phyloP scores from a whole-genome alignment of 2,797 vertebrate species.

The Chaunax sp. region DNA sequence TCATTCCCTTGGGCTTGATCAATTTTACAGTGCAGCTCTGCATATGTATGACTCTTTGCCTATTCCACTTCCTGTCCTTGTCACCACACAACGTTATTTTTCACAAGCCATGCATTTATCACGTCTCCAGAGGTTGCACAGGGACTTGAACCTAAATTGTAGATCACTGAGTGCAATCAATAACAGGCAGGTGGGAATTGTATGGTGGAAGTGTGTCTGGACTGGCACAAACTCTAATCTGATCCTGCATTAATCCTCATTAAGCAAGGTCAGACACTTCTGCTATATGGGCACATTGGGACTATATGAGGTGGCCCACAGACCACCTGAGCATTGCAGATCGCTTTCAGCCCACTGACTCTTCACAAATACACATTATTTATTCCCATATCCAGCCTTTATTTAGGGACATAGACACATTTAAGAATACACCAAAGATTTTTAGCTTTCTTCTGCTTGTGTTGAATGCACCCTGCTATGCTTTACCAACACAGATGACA shows the following conservation, averaged over 20 bases:
- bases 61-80: slow-evolving; percentile 13
- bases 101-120: slow-evolving; percentile 26
- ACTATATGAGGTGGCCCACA: slow-evolving; percentile 34
- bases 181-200: slow-evolving; percentile 52
- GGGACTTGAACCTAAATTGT: slow-evolving; percentile 51
- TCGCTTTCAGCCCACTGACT: slow-evolving; percentile 36
- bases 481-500: slow-evolving; percentile 30
- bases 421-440: slow-evolving; percentile 60
- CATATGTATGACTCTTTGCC: background rate
- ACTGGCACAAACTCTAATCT: slow-evolving; percentile 55
- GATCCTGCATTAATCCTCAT: slow-evolving; percentile 78
- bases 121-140: slow-evolving; percentile 41
- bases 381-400: slow-evolving; percentile 33
- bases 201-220: slow-evolving; percentile 46
- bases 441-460: slow-evolving; percentile 14
- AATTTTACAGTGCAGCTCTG: slow-evolving; percentile 2
- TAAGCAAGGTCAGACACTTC: slow-evolving; percentile 55
- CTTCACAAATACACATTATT: slow-evolving; percentile 46
- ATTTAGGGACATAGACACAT: background rate
- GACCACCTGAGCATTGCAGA: slow-evolving; percentile 49
- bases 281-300: slow-evolving; percentile 62
- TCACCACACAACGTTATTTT: slow-evolving; percentile 3
- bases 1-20: background rate
- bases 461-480: slow-evolving; percentile 3
- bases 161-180: slow-evolving; percentile 62